Percentiles rank a stretch among this genome's conserved stretches.
These are phyloP conservation scores for Macrophya alboannulata DNA, from an alignment of 2,888 invertebrate genomes.

Conservation along the genomic window DNA sequence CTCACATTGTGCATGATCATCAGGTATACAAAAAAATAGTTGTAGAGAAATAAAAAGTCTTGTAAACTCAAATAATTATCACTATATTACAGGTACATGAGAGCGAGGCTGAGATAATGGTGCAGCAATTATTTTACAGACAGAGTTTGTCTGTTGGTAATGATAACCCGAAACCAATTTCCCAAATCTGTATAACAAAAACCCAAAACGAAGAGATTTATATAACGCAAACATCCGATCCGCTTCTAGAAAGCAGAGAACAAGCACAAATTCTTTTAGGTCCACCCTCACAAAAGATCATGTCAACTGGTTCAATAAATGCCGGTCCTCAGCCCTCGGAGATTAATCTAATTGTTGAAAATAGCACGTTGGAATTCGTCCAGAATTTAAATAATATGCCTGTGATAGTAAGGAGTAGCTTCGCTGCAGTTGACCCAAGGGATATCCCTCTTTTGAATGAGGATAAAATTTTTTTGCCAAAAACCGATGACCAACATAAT, in stretches of 20 bases:
- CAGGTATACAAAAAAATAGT: conserved; percentile 82
- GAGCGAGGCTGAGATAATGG: conserved; percentile 54
- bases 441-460: conserved; percentile 53
- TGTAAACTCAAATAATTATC: conserved; percentile 76
- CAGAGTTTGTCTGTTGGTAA: conserved; percentile 23
- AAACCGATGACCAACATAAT: conserved; percentile 37
- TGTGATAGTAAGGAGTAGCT: conserved; percentile 23
- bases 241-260: background rate
- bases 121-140: conserved; percentile 46
- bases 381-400: conserved; percentile 51
- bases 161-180: conserved; percentile 42
- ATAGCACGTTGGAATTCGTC: conserved; percentile 13
- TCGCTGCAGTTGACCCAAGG: conserved; percentile 1
- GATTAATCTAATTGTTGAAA: conserved; percentile 30
- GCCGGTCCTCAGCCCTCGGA: background rate
- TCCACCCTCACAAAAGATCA: background rate
- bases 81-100: conserved; percentile 52
- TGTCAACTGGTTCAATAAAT: background rate
- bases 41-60: conserved; percentile 78
- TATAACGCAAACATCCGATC: background rate
- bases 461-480: conserved; percentile 44
- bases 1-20: conserved; percentile 87
- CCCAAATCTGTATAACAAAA: conserved; percentile 30
- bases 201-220: conserved; percentile 36
- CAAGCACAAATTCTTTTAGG: background rate